Base-by-base conservation (phyloP, 2,888 invertebrate species). In the Zelleria hepariella region DNA sequence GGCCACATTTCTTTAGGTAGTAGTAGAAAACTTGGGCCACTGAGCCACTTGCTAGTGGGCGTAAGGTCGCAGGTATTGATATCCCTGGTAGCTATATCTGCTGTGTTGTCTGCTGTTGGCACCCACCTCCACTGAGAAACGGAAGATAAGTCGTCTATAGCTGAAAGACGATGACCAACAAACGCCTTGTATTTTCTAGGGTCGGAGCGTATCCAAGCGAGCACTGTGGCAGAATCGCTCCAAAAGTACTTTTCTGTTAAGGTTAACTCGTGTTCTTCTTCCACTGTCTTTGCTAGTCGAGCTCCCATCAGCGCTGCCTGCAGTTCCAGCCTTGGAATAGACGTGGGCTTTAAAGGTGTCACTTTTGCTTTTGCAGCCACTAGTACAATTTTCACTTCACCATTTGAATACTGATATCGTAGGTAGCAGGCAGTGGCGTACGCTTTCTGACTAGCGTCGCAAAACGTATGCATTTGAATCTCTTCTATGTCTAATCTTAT, bases 371-470 rank as follows among this genome's bases (percentile, higher is more conserved):
- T 62, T 24, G 61, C 59, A 20, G 57, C 59, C 8, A 62, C 56
- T 21, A 64, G 59, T n/a, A 59, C 54, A 18, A 60, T 18, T 15
- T 3, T 23, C 4, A 60, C 54, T 23, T 25, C 24, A 2, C 59
- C 56, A 48, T 62, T 54, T 18, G n/a, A 52, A 20, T 2, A 32
- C 6, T n/a, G 15, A 8, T 25, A 49, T 5, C 60, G 59, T 60
- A 60, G 60, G 23, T 60, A 64, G 1, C 51, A 59, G 8, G 62
- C 64, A n/a, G 60, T 59, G 47, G 64, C 60, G 49, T 55, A 62
- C 24, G 63, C 63, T 18, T 48, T 42, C 18, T 51, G 60, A n/a
- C 58, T 52, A n/a, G 63, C 63, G 52, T 60, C 62, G 21, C 27
- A 20, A 10, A 57, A 53, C 23, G 21, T 42, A 20, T 58, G 58